Evolutionary conservation across 2,888 invertebrate species (phyloP), one percentile per base, ranked within the genome.

Genomic region (Oscheius sp.): DNA sequence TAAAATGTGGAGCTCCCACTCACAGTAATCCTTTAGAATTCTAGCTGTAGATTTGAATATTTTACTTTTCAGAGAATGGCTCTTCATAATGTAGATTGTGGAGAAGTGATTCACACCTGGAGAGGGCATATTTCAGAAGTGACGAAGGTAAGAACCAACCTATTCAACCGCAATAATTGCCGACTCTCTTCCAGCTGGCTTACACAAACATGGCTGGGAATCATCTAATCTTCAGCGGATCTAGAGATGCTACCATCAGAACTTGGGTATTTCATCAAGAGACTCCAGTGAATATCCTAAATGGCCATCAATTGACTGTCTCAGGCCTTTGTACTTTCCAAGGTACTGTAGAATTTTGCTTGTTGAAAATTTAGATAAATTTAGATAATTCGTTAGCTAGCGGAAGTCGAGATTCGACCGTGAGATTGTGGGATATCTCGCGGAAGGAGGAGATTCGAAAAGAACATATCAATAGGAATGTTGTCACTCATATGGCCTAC

Each of bases 401-500:
- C 53, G 89, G 89, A 3, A 87, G 88, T 3, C 75, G 89, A 27
- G 89, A 89, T 75, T 87, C 87, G 66, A 79, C 84, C 3, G 74
- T 89, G 12, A 83, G 84, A 64, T 61, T 89, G 23, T 89, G 89
- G 89, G 88, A 89, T 73, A 78, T 87, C 0, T 82, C 86, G 52
- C 84, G 82, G 4, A 84, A 82, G 1, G 69, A 79, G 23, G 85
- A 84, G 65, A 57, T 87, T 1, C 33, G 72, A 23, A 80, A 82
- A 31, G 82, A 84, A 53, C 82, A 70, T 46, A 84, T 86, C 17
- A 86, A 87, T 33, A 81, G 88, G 63, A 89, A 89, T 80, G 76
- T 89, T 77, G 88, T 88, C 25, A 89, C 88, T 2, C 88, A 88
- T 79, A 84, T 88, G 15, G 85, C 86, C 48, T 87, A 87, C 84